A percentile compares a stretch with the other conserved stretches of the same genome.
Evolutionary conservation across 2,888 invertebrate species (phyloP).

Genomic region (Acleris holmiana): DNA sequence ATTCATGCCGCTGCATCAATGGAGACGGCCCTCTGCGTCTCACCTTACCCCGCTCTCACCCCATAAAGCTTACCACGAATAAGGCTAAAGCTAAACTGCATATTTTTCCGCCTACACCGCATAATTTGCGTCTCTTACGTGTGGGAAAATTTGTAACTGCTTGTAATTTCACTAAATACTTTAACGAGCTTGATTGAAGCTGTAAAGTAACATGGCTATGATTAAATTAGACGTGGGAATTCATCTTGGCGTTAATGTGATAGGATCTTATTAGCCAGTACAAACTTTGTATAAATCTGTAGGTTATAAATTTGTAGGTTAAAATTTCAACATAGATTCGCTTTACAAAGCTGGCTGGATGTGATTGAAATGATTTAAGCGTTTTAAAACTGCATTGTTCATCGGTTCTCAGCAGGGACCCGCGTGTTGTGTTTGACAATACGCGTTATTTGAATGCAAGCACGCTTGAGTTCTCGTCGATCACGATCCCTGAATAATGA

Average conservation of each 20-base stretch:
- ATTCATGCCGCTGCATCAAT: slow-evolving; percentile 59
- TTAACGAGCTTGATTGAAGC: slow-evolving; percentile 27
- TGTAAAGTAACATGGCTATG: slow-evolving; percentile 26
- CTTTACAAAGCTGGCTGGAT: not conserved
- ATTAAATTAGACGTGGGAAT: slow-evolving; percentile 30
- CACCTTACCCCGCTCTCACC: slow-evolving; percentile 41
- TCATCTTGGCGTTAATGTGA: not conserved
- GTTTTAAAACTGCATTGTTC: slow-evolving; percentile 15
- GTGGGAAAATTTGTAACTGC: slow-evolving; percentile 34
- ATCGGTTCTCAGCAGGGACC: slow-evolving; percentile 9
- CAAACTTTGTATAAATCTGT: no score
- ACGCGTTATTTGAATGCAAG: slow-evolving; percentile 16
- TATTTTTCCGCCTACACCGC: slow-evolving; percentile 53
- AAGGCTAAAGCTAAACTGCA: slow-evolving; percentile 44
- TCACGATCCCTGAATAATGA: slow-evolving; percentile 9
- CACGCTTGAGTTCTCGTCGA: slow-evolving; percentile 21
- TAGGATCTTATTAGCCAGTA: no score
- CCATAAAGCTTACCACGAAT: slow-evolving; percentile 29
- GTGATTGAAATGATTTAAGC: slow-evolving; percentile 7
- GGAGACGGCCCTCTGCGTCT: slow-evolving; percentile 48
- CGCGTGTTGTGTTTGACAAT: slow-evolving; percentile 16
- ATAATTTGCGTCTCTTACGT: slow-evolving; percentile 47
- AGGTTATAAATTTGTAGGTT: no score
- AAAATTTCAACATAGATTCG: not conserved
- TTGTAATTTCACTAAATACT: slow-evolving; percentile 26